Evolutionary conservation across 2,888 invertebrate species (phyloP).

Genomic region (Gibbula magus): DNA sequence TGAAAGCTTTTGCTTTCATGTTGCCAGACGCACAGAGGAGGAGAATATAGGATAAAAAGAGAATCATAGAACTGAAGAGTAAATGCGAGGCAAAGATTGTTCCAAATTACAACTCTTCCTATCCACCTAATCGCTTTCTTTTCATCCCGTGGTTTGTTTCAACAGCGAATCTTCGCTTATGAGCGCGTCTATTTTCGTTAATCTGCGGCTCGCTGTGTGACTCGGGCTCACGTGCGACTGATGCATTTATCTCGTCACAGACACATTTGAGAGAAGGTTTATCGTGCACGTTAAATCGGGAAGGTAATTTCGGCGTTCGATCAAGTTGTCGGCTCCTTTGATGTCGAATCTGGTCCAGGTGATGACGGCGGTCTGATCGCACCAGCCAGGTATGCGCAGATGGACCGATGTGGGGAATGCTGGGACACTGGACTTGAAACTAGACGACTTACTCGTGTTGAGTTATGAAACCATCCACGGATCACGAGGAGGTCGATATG

Average conservation of each 20-base stretch:
- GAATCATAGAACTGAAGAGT: background rate
- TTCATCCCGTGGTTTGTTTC: background rate
- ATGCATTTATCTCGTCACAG: background rate
- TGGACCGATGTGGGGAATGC: no score
- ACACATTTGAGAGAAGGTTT: background rate
- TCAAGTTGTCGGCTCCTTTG: background rate
- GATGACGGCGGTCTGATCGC: background rate
- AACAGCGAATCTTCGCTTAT: background rate
- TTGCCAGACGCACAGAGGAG: background rate
- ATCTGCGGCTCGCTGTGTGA: background rate
- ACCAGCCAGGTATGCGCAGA: no score
- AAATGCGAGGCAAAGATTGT: background rate
- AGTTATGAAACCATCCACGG: no score
- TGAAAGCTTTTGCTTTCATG: background rate
- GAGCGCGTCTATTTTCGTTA: background rate
- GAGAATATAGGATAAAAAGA: background rate
- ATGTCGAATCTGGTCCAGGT: background rate
- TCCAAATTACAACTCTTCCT: constrained; percentile 4
- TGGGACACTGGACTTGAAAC: no score
- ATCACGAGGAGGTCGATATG: no score
- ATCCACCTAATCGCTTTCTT: background rate
- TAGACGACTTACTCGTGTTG: no score
- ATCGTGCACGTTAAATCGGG: background rate
- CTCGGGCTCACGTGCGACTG: background rate
- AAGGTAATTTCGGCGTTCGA: background rate